phyloP scores from a whole-genome alignment of 2,888 invertebrate species.

The Pachydiplax longipennis region DNA sequence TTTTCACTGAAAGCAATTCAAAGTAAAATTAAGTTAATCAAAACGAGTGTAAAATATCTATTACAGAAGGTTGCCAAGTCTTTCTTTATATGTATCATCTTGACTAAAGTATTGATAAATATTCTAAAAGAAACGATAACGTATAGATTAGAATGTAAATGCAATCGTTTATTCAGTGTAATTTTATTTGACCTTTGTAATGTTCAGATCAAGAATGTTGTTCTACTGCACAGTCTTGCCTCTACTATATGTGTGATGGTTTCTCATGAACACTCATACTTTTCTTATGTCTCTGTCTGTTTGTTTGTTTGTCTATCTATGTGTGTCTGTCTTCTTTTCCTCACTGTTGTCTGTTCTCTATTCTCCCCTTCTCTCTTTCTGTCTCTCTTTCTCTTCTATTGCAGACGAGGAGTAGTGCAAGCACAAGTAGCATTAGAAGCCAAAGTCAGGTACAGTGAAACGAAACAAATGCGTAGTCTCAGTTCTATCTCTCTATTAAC shows the following conservation, averaged over 20 bases:
- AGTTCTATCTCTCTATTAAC: slow-evolving; percentile 59
- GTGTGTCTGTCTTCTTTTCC: slow-evolving; percentile 45
- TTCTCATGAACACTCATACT: slow-evolving; percentile 37
- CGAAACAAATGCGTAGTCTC: slow-evolving; percentile 56
- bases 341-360: slow-evolving; percentile 45
- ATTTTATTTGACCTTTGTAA: no score
- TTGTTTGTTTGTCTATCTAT: slow-evolving; percentile 49
- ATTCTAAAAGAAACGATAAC: no score
- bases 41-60: no score
- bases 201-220: no score
- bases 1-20: no score
- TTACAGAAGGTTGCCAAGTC: no score
- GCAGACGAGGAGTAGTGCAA: slow-evolving; percentile 83
- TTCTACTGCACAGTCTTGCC: neutral
- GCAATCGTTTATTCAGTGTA: no score
- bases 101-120: no score
- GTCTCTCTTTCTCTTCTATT: slow-evolving; percentile 62
- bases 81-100: no score
- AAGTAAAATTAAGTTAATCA: no score
- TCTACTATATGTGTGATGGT: slow-evolving; percentile 1
- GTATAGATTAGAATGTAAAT: no score
- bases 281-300: slow-evolving; percentile 47
- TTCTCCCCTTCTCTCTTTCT: slow-evolving; percentile 46
- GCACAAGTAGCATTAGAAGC: slow-evolving; percentile 90
- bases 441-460: slow-evolving; percentile 79